Conservation (phyloP, 2,797 vertebrate genomes). For the Sciurus carolinensis region DNA sequence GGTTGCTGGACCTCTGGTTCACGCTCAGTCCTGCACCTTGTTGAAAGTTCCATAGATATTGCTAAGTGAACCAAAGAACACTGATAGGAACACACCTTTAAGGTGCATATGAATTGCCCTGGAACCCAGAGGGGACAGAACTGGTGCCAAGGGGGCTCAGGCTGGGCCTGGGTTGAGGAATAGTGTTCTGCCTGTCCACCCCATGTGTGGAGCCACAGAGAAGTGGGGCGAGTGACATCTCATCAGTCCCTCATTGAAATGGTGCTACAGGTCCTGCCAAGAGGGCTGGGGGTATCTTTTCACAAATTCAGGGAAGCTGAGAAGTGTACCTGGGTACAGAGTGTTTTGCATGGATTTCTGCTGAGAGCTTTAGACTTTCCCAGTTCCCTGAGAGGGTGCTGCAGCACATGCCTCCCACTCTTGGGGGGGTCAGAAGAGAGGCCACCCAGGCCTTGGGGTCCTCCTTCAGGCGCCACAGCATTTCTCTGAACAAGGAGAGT, state of each 20-base stretch:
- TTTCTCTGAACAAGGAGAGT: not conserved
- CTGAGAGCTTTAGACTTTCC: not conserved
- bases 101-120: not conserved
- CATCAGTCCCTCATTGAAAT: not conserved
- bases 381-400: not conserved
- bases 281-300: not conserved
- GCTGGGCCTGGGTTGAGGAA: not conserved
- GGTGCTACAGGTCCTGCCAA: not conserved
- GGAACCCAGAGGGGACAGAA: not conserved
- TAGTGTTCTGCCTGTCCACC: not conserved
- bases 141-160: rapidly evolving
- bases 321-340: no score
- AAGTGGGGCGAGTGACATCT: not conserved
- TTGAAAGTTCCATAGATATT: not conserved
- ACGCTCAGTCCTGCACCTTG: not conserved
- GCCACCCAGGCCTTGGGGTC: not conserved
- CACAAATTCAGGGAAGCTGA: not conserved
- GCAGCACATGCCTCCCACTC: not conserved
- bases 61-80: not conserved
- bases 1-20: not conserved
- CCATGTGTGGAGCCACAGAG: no score
- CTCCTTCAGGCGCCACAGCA: not conserved
- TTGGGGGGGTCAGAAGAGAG: no score
- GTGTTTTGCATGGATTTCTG: not conserved
- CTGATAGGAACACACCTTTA: not conserved